Conservation (phyloP, 2,113 vertebrate species). For the Egretta garzetta region DNA sequence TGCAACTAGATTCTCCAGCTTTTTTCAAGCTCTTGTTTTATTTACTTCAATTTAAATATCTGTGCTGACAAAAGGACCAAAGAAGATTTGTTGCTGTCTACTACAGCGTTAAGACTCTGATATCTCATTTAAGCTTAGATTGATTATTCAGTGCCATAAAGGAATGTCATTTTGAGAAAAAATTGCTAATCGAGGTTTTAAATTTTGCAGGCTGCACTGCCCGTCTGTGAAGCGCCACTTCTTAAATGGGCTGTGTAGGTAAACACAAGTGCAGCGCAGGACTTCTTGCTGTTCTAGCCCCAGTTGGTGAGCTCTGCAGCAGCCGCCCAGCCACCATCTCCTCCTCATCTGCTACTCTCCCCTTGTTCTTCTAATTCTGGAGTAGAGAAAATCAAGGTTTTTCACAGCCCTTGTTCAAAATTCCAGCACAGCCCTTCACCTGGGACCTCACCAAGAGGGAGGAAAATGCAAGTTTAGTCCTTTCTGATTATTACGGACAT, state of each 20-base stretch:
- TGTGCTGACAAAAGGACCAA: neutral
- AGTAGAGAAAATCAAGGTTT: neutral
- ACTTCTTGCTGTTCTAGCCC: neutral
- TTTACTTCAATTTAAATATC: neutral
- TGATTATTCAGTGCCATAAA: neutral
- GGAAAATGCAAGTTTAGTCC: neutral
- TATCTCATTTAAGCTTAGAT: neutral
- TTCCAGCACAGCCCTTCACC: neutral
- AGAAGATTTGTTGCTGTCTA: neutral
- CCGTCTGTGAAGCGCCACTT: neutral
- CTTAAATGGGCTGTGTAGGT: neutral
- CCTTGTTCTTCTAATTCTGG: neutral
- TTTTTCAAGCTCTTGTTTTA: neutral
- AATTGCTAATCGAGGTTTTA: neutral
- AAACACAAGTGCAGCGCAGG: neutral
- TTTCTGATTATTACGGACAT: neutral
- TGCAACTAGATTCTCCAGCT: neutral
- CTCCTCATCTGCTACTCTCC: neutral
- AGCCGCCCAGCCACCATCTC: neutral
- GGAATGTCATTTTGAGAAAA: neutral
- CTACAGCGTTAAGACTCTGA: neutral
- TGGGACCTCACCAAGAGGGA: neutral
- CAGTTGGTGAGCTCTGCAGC: fast-evolving
- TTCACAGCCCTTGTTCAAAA: neutral
- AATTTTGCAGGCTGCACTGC: neutral